These are phyloP conservation scores for Psittacula derbiana DNA, from an alignment of 2,797 vertebrate species.

Conservation along the genomic window DNA sequence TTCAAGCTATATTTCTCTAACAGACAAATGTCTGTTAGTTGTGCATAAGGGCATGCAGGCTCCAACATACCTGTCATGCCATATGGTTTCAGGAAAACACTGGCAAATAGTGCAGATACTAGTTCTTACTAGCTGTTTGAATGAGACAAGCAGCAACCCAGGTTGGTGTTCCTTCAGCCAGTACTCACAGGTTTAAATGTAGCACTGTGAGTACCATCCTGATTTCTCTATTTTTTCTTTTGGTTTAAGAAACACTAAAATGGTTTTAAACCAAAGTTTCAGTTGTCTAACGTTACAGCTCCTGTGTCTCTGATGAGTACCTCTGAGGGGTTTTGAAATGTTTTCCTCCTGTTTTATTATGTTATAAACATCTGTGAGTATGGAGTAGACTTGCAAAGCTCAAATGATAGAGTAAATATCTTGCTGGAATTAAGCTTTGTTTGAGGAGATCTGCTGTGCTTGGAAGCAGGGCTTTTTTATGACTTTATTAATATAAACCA, in stretches of 20 bases:
- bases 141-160: not conserved
- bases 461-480: not conserved
- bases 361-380: not conserved
- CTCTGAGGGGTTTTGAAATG: not conserved
- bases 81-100: not conserved
- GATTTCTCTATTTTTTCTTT: not conserved
- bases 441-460: not conserved
- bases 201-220: not conserved
- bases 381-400: not conserved
- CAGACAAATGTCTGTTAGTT: not conserved
- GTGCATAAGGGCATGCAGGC: not conserved
- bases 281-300: not conserved
- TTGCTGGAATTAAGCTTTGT: not conserved
- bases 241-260: not conserved
- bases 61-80: fast-evolving
- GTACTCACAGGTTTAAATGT: not conserved
- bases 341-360: not conserved
- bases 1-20: not conserved
- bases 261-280: not conserved
- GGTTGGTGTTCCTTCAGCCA: not conserved
- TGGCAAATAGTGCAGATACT: not conserved
- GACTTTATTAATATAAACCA: not conserved
- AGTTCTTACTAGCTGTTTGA: not conserved
- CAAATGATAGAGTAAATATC: not conserved
- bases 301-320: not conserved